Percentiles rank a stretch among this genome's conserved stretches.
Evolutionary conservation across 2,113 vertebrate genomes (phyloP).

Genomic region (Sardina pilchardus): DNA sequence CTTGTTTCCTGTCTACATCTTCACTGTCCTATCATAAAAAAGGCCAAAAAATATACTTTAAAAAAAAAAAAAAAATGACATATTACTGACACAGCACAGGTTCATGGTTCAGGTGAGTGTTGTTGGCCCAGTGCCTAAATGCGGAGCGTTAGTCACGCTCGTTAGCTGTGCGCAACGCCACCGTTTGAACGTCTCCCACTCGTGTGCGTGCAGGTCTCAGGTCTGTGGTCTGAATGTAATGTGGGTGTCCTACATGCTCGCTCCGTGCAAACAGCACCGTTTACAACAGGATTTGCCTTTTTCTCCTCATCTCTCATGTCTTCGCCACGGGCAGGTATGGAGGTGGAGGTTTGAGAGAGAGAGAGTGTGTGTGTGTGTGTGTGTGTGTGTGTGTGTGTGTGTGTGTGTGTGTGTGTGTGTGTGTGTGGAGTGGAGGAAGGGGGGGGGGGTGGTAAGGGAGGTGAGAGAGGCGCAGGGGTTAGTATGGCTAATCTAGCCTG

Average conservation of each 20-base stretch:
- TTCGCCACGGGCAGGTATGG: conserved; percentile 37
- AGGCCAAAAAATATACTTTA: too few species aligned
- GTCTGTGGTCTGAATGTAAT: not conserved
- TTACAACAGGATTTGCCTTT: conserved; percentile 54
- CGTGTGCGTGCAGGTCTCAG: not conserved
- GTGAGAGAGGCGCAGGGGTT: not conserved
- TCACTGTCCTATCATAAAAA: too few species aligned
- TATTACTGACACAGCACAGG: too few species aligned
- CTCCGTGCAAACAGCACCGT: conserved; percentile 43
- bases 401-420: not conserved
- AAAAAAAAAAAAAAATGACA: too few species aligned
- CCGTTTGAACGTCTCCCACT: too few species aligned
- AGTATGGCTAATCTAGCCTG: conserved; percentile 36
- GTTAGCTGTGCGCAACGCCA: too few species aligned
- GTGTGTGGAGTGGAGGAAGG: not conserved
- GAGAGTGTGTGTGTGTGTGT: not conserved
- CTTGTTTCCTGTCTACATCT: too few species aligned
- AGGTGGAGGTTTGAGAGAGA: too few species aligned
- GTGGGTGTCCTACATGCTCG: conserved; percentile 21
- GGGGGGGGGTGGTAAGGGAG: not conserved
- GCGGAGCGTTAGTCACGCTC: not conserved
- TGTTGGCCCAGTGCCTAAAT: not conserved
- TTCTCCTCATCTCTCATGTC: conserved; percentile 50
- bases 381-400: not conserved
- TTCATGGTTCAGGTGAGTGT: not conserved